Base-by-base conservation (phyloP, 2,797 vertebrate genomes). In the Oryzias sinensis region DNA sequence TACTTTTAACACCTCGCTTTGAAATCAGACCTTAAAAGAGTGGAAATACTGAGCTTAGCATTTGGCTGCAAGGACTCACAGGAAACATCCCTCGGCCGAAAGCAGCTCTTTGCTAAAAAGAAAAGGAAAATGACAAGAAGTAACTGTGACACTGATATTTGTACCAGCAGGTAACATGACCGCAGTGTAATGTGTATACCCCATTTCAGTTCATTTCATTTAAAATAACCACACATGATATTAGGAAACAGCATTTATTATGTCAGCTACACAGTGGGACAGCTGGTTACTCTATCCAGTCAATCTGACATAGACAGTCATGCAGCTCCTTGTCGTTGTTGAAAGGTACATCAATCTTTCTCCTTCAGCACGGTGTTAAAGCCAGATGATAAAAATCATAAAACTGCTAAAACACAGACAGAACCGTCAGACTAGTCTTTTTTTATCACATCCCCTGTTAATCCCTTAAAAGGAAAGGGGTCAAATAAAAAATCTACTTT, bases 331-430 rank as follows among this genome's bases (percentile, higher is more conserved):
- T 84, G 78, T 80, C 69, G 70, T 76, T 16, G 55, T 77, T 80
- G 83, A 87, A 70, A 83, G 74, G 69, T 73, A 73, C 89, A 91
- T 90, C 81, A 88, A 87, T 91, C 90, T 90, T 76, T 69, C 73
- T 85, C 71, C 65, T 82, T 84, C 82, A 89, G 77, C 71, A 25
- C 62, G 47, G 79, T 54, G 66, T 76, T 87, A 88, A 87, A 87
- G 74, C 72, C 62, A n/a, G 69, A 56, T 73, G 68, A 84, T 90
- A 89, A 91, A 91, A 76, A 56, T 73, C 69, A 84, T 90, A 89
- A 91, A 91, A 76, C 77, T 56, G 59, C 82, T 89, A 74, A 85
- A 86, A 87, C 81, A 83, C 74, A 48, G 62, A 62, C 71, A 74
- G 72, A 80, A 78, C 60, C 57, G 51, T 41, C 18, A 33, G 58